phyloP scores from a whole-genome alignment of 1,140 invertebrate genomes.

The Pseudomyrmex sp. region DNA sequence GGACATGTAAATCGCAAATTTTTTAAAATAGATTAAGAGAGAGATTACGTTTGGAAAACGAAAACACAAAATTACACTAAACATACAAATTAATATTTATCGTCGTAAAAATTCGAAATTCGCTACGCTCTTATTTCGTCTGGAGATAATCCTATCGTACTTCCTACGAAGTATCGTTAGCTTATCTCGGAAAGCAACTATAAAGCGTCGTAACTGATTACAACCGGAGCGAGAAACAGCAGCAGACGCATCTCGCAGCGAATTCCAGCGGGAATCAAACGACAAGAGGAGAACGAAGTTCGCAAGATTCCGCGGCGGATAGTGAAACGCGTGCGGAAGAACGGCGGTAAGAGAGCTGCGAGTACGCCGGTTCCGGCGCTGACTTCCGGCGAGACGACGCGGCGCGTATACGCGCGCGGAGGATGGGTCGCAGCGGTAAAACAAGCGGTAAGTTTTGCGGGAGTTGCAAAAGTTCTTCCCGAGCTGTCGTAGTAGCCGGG shows the following conservation, averaged over 20 bases:
- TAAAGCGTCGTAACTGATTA: neutral
- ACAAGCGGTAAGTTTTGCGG: constrained; percentile 78
- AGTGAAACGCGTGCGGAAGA: constrained; percentile 16
- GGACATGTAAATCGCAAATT: too few species aligned
- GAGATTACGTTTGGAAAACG: too few species aligned
- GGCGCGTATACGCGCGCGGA: constrained; percentile 42
- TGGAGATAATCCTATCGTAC: too few species aligned
- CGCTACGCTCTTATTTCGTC: too few species aligned
- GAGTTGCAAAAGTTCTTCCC: constrained; percentile 74
- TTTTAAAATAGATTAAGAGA: too few species aligned
- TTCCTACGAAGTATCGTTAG: too few species aligned
- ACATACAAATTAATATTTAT: too few species aligned
- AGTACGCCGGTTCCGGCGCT: constrained; percentile 45
- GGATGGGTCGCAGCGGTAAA: constrained; percentile 58
- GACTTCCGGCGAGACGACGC: constrained; percentile 68
- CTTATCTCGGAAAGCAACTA: neutral
- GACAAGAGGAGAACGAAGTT: constrained; percentile 34
- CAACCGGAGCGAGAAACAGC: neutral
- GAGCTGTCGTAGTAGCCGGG: constrained; percentile 62
- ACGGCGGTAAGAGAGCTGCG: constrained; percentile 22
- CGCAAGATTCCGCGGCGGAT: constrained; percentile 37
- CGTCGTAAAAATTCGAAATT: too few species aligned
- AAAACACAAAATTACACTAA: too few species aligned
- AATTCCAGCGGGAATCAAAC: constrained; percentile 14
- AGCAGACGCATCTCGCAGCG: neutral